phyloP scores from a whole-genome alignment of 2,797 vertebrate genomes.

The Paguma larvata region DNA sequence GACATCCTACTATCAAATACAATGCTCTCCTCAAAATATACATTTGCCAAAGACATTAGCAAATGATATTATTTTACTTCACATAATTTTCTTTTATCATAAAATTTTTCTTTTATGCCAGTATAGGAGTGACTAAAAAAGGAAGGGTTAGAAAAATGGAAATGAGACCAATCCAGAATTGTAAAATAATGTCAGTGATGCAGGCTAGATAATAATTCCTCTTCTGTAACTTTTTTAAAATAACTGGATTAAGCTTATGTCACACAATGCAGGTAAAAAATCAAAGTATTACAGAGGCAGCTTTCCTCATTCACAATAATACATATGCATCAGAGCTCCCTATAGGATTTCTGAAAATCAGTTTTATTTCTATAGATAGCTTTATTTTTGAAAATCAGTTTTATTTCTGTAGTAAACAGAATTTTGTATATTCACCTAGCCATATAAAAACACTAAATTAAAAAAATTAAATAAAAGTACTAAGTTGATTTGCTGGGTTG shows the following conservation, averaged over 20 bases:
- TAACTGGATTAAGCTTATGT: slow-evolving; percentile 17
- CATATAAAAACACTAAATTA: slow-evolving; percentile 27
- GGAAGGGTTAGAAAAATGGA: neutral
- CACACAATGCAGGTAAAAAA: neutral
- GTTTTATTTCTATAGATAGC: slow-evolving; percentile 23
- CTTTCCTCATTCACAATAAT: neutral
- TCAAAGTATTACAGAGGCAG: neutral
- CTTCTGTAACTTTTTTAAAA: slow-evolving; percentile 39
- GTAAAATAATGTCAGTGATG: slow-evolving; percentile 31
- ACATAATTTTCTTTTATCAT: slow-evolving; percentile 41
- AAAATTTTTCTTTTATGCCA: neutral
- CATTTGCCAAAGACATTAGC: slow-evolving; percentile 4
- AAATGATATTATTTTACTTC: slow-evolving; percentile 17
- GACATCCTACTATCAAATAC: neutral
- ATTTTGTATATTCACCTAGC: neutral
- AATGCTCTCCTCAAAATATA: slow-evolving; percentile 19
- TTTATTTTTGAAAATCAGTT: slow-evolving; percentile 16
- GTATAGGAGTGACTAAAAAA: neutral
- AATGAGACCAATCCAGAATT: neutral
- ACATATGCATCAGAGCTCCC: neutral
- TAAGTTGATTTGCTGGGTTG: neutral
- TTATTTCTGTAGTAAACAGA: slow-evolving; percentile 45
- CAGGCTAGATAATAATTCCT: neutral
- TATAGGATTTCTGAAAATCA: slow-evolving; percentile 30
- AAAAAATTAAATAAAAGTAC: neutral